A percentile compares a stretch with the other conserved stretches of the same genome.
Evolutionary conservation across 2,113 vertebrate genomes (phyloP).

Genomic region (Podiceps cristatus): DNA sequence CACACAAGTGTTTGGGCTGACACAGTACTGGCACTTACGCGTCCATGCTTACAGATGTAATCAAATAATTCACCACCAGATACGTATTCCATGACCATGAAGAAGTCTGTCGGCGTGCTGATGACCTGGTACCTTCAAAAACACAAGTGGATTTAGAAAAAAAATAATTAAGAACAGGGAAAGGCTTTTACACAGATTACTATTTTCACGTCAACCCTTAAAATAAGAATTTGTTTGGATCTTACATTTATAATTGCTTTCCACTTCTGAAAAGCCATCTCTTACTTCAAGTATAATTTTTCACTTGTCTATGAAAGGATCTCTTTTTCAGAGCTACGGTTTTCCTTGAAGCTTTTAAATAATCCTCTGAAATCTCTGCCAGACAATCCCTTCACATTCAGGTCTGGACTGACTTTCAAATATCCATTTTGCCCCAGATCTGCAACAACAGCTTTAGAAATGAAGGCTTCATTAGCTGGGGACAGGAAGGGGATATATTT

Average conservation of each 20-base stretch:
- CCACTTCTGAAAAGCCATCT: not conserved
- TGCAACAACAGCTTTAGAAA: not conserved
- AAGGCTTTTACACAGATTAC: not conserved
- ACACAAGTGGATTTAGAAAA: not conserved
- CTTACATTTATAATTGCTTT: not conserved
- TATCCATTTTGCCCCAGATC: not conserved
- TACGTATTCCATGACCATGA: slow-evolving; percentile 99
- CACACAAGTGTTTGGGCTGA: not conserved
- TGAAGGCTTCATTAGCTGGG: not conserved
- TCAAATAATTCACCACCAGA: slow-evolving; percentile 97
- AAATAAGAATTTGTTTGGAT: not conserved
- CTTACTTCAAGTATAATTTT: slow-evolving; percentile 2
- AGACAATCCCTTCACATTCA: not conserved
- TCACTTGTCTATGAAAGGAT: not conserved
- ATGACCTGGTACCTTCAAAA: slow-evolving; percentile 95
- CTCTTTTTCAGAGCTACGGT: not conserved
- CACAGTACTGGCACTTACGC: slow-evolving; percentile 82
- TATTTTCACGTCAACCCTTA: not conserved
- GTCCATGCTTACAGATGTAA: slow-evolving; percentile 98
- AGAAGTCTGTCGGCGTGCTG: slow-evolving; percentile 98
- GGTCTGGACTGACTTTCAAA: not conserved
- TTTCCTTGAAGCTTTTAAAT: not conserved
- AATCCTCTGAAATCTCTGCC: slow-evolving; percentile 24
- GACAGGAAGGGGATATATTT: not conserved
- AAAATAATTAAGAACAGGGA: not conserved